Conservation (phyloP, 2,797 vertebrate species). For the Melopsittacus undulatus region DNA sequence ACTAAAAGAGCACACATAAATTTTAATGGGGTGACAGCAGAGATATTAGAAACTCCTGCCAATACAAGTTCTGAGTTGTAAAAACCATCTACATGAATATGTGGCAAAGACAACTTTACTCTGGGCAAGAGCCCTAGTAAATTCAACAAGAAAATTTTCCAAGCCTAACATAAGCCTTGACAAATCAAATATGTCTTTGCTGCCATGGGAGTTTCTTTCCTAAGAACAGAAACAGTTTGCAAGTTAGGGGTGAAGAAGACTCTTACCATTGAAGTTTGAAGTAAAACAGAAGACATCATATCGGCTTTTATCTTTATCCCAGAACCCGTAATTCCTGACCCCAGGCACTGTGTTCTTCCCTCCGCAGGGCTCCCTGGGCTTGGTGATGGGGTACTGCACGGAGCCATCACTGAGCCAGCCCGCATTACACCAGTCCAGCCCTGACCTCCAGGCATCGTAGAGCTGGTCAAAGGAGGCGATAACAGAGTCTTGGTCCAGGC, state of each 20-base stretch:
- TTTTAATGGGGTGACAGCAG: background rate
- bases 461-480: conserved; percentile 91
- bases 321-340: conserved; percentile 89
- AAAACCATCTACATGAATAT: fast-evolving
- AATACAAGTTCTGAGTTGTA: background rate
- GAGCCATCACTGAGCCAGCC: conserved; percentile 94
- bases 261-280: conserved; percentile 83
- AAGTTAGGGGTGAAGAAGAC: background rate
- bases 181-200: background rate
- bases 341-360: conserved; percentile 84
- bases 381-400: conserved; percentile 93
- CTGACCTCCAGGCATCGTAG: conserved; percentile 84
- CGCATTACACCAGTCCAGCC: conserved; percentile 98
- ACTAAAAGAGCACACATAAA: background rate
- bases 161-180: background rate
- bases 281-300: conserved; percentile 95
- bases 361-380: conserved; percentile 89
- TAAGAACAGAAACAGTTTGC: background rate
- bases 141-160: background rate
- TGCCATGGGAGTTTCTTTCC: background rate
- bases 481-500: conserved; percentile 83
- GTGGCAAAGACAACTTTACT: background rate
- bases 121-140: fast-evolving
- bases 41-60: background rate
- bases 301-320: conserved; percentile 81